phyloP scores from a whole-genome alignment of 2,797 vertebrate genomes.

The Chaetophractus vellerosus region DNA sequence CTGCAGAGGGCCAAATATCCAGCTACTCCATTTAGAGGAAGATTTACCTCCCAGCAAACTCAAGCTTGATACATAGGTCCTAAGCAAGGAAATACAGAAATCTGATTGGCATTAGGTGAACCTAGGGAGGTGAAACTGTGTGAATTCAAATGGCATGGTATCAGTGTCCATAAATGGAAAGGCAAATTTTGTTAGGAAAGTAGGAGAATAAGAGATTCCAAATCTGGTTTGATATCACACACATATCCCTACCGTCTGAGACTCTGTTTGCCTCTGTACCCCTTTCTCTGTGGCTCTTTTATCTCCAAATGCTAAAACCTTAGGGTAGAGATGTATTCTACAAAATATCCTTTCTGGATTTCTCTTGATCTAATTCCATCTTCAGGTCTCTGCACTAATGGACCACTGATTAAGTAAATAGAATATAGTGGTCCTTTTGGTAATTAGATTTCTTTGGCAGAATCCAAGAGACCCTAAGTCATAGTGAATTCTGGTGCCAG shows the following conservation, averaged over 20 bases:
- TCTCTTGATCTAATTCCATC: not conserved
- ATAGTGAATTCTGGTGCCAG: not conserved
- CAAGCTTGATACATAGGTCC: conserved; percentile 67
- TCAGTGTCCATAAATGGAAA: conserved; percentile 25
- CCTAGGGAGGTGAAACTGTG: not conserved
- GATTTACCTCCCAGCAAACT: conserved; percentile 58
- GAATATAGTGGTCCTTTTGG: not conserved
- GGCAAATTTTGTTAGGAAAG: not conserved
- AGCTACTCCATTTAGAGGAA: conserved; percentile 70
- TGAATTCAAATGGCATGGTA: not conserved
- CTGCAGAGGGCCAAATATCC: conserved; percentile 71
- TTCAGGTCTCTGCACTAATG: conserved; percentile 26
- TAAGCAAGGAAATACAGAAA: conserved; percentile 33
- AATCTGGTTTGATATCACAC: not conserved
- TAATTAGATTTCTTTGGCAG: conserved; percentile 23
- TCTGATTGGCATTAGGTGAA: not conserved
- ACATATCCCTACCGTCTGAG: not conserved
- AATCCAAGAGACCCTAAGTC: conserved; percentile 39
- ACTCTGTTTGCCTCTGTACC: not conserved
- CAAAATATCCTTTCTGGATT: conserved; percentile 23
- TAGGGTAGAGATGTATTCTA: not conserved
- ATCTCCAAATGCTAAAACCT: not conserved
- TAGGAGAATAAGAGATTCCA: not conserved
- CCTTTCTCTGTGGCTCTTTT: conserved; percentile 4
- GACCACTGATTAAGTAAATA: not conserved